These are phyloP conservation scores for Halictus quadricinctus DNA, from an alignment of 2,888 invertebrate genomes.

Conservation along the genomic window DNA sequence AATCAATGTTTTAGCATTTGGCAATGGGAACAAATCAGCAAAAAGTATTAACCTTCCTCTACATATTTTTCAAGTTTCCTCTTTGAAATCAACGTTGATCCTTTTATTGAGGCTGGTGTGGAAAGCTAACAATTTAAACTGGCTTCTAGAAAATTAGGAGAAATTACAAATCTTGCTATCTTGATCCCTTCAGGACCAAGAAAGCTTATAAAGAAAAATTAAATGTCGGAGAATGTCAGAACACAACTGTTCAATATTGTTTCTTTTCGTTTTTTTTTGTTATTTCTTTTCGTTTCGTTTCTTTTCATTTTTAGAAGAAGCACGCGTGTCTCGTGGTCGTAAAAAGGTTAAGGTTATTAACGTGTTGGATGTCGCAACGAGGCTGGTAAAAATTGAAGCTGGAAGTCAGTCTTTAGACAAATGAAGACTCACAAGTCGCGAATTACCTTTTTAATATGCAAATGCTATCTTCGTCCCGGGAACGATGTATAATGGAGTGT, in stretches of 20 bases:
- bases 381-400: background rate
- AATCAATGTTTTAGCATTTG: background rate
- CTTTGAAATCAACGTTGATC: background rate
- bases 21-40: background rate
- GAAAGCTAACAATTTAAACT: background rate
- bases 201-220: no score
- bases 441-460: background rate
- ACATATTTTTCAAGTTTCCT: background rate
- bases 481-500: background rate
- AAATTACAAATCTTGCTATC: no score
- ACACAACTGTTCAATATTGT: background rate
- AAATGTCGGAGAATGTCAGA: no score
- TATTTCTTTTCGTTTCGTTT: background rate
- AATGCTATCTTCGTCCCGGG: background rate
- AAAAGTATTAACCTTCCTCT: background rate
- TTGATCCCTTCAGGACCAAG: no score
- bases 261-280: background rate
- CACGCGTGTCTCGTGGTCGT: background rate
- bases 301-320: background rate
- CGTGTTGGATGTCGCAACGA: background rate
- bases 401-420: background rate
- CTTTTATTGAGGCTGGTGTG: background rate
- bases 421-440: background rate
- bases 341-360: conserved; percentile 1
- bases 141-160: background rate